Evolutionary conservation across 2,113 vertebrate species (phyloP).

Genomic region (Rhombomys opimus): DNA sequence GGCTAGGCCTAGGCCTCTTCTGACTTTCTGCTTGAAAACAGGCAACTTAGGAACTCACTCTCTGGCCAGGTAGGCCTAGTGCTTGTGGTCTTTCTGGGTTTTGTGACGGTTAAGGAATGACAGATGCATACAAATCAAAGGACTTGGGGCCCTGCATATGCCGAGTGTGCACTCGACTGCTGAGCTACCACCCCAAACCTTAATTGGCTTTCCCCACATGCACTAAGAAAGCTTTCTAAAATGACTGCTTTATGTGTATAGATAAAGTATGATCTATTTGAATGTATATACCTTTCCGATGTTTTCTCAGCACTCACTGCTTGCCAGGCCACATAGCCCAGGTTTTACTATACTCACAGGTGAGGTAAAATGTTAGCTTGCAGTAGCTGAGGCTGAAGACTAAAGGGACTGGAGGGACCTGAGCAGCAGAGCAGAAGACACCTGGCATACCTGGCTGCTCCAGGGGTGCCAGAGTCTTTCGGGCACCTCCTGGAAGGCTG

Average conservation of each 20-base stretch:
- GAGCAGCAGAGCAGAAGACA: rapidly evolving
- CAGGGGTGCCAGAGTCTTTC: rapidly evolving
- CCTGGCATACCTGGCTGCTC: rapidly evolving
- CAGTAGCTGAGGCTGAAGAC: rapidly evolving
- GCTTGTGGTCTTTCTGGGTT: not conserved
- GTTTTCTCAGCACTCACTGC: not conserved
- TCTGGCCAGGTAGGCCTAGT: not conserved
- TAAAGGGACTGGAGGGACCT: not conserved
- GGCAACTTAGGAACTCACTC: not conserved
- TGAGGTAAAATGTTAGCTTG: not conserved
- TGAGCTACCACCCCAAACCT: not conserved
- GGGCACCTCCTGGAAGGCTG: not conserved
- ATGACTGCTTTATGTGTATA: not conserved
- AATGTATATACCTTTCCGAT: not conserved
- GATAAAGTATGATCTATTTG: not conserved
- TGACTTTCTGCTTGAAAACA: not conserved
- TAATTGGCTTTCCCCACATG: not conserved
- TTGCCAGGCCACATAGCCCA: not conserved
- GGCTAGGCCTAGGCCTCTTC: not conserved
- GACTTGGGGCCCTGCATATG: not conserved
- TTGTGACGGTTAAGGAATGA: not conserved
- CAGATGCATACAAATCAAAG: not conserved
- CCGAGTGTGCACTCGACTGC: too few species aligned
- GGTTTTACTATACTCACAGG: not conserved
- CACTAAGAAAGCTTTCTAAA: not conserved